Evolutionary conservation across 2,113 vertebrate genomes (phyloP).

Genomic region (Chauna torquata): DNA sequence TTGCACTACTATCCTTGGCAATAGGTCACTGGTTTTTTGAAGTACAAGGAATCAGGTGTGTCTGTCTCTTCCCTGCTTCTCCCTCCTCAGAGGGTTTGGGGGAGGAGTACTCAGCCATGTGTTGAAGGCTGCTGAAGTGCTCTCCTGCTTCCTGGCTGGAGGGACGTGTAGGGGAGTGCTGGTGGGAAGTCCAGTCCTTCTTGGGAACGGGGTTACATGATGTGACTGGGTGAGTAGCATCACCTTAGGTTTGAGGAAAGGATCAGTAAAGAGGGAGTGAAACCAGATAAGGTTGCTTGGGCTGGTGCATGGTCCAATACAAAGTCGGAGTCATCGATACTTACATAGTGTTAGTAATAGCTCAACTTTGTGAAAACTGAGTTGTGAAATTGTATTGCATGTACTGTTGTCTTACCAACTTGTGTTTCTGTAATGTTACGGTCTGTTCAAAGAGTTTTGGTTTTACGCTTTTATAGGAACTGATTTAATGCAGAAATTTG

Average conservation of each 20-base stretch:
- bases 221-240: not conserved
- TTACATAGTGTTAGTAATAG: not conserved
- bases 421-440: not conserved
- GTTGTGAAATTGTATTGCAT: not conserved
- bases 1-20: not conserved
- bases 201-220: not conserved
- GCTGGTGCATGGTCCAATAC: not conserved
- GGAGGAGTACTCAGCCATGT: not conserved
- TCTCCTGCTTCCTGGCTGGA: rapidly evolving
- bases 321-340: not conserved
- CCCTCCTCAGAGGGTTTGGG: not conserved
- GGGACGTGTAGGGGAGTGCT: not conserved
- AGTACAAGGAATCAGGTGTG: not conserved
- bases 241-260: rapidly evolving
- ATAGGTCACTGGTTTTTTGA: not conserved
- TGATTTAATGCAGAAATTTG: not conserved
- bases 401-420: not conserved
- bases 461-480: not conserved
- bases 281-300: not conserved
- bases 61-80: not conserved
- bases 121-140: not conserved
- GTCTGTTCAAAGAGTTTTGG: not conserved
- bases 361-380: not conserved
- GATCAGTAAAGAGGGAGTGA: not conserved
- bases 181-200: not conserved